Percentiles rank a stretch among this genome's conserved stretches.
These are phyloP conservation scores for Ametastegia equiseti DNA, from an alignment of 2,888 invertebrate genomes.

Conservation along the genomic window DNA sequence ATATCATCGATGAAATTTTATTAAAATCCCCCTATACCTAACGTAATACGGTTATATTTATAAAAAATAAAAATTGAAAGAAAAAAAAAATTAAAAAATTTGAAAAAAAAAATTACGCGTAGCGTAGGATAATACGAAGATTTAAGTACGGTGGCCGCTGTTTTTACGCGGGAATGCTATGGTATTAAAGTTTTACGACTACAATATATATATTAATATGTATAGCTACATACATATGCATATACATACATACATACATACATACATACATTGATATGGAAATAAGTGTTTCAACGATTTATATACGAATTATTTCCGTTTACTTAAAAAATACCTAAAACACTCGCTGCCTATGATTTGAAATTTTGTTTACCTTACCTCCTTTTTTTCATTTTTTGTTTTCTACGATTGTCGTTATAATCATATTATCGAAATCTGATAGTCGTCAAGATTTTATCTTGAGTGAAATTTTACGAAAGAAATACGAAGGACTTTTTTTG, in stretches of 20 bases:
- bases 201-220: constrained; percentile 37
- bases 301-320: constrained; percentile 43
- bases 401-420: background rate
- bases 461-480: too few relatives aligned
- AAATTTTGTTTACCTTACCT: background rate
- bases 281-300: constrained; percentile 46
- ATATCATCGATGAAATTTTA: constrained; percentile 35
- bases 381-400: background rate
- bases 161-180: constrained; percentile 48
- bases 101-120: constrained; percentile 20
- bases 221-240: constrained; percentile 32
- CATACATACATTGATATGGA: constrained; percentile 32
- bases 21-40: constrained; percentile 19
- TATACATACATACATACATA: background rate
- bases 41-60: constrained; percentile 20
- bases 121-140: constrained; percentile 46
- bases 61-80: background rate
- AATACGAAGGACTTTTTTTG: background rate
- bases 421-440: background rate
- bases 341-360: constrained; percentile 26
- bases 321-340: constrained; percentile 1
- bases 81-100: background rate
- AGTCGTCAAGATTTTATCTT: background rate
- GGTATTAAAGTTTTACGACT: constrained; percentile 49
- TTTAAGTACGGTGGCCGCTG: constrained; percentile 46